Percentiles rank a stretch among this genome's conserved stretches.
Conservation (phyloP, 1,140 invertebrate species). For the roundworm (Caenorhabditis elegans) region WBcel235 BX284603.4:10858001-10858500, state of each 20-base stretch:
- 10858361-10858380: neutral
- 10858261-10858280: neutral
- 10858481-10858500: no score
- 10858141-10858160: no score
- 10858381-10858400: neutral
- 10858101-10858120: no score
- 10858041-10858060: neutral
- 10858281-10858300: neutral
- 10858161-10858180: no score
- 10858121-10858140: no score
- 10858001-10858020: slow-evolving; percentile 62
- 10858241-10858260: neutral
- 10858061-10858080: slow-evolving; percentile 5
- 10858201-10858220: neutral
- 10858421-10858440: neutral
- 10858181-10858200: neutral
- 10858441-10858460: slow-evolving; percentile 17
- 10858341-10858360: slow-evolving; percentile 29
- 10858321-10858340: neutral
- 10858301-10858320: neutral
- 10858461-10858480: no score
- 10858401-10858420: neutral
- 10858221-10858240: slow-evolving; percentile 2
- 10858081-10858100: slow-evolving; percentile 27
- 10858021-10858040: slow-evolving; percentile 27